Base-by-base conservation (phyloP, 2,113 vertebrate species). In the Pomatostomus ruficeps region DNA sequence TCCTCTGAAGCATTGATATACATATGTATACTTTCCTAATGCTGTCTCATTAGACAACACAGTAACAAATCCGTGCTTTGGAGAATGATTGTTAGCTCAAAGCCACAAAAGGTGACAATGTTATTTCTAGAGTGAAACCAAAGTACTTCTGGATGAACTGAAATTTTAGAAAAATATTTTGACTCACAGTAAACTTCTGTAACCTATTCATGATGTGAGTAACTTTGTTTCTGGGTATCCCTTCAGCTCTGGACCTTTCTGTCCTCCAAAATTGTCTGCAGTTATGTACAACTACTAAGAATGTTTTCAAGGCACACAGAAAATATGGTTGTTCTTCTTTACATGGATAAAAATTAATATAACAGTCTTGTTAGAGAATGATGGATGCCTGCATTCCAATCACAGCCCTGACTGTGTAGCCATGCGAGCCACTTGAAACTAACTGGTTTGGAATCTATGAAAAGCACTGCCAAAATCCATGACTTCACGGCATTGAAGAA, bases 401-500 rank as follows among this genome's bases (percentile, higher is more conserved):
- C 40, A 63, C 16, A 77, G 59, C 21, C 63, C 46, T 85, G 29
- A 87, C 18, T n/a, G 8, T 33, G 19, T 33, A 74, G 38, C 58
- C 24, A 16, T 36, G 24, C 8, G 5, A 82, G 22, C 11, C 46
- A 6, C 40, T 43, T 72, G 24, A 65, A 95, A 63, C 4, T n/a
- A 80, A 40, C 8, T 66, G 25, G 13, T 42, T 75, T 45, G 45
- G 14, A 65, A 68, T 40, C 24, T 48, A 40, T 0, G 0, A 57
- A 78, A 91, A 76, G 25, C 6, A 65, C 8, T 63, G 35, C 14
- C 31, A 85, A 17, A 58, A 73, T 42, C 14, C 18, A 28, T 29
- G 5, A 26, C 45, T 82, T 68, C 25, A 12, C 24, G 36, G 25
- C 52, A 73, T 1, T 72, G 58, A 75, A 68, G 25, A 89, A 29